Evolutionary conservation across 2,888 invertebrate species (phyloP).

Genomic region (Microplitis deprimator): DNA sequence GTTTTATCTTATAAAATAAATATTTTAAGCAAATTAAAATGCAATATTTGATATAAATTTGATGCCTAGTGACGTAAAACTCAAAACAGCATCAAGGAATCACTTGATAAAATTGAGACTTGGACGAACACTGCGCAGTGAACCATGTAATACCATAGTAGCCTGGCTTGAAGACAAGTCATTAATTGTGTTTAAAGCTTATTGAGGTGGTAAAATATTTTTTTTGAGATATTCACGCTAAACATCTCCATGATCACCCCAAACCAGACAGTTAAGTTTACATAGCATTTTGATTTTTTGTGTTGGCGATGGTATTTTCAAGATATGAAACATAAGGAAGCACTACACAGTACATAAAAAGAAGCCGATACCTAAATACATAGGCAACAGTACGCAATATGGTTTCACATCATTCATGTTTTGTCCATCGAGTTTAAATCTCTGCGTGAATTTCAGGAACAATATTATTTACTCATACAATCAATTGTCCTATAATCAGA

Average conservation of each 20-base stretch:
- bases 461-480: constrained; percentile 90
- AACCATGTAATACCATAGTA: constrained; percentile 78
- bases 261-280: constrained; percentile 82
- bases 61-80: constrained; percentile 83
- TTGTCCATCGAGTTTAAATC: constrained; percentile 78
- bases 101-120: constrained; percentile 87
- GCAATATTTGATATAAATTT: constrained; percentile 93
- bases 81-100: constrained; percentile 90
- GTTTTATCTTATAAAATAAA: not conserved
- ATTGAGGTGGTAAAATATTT: constrained; percentile 86
- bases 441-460: constrained; percentile 92
- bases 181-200: constrained; percentile 88
- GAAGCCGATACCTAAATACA: constrained; percentile 83
- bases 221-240: constrained; percentile 87
- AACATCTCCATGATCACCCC: constrained; percentile 69
- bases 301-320: constrained; percentile 88
- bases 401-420: constrained; percentile 86
- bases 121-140: constrained; percentile 78
- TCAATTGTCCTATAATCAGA: constrained; percentile 78
- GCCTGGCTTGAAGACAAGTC: constrained; percentile 80
- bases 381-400: constrained; percentile 79
- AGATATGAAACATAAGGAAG: constrained; percentile 90
- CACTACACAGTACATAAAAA: constrained; percentile 81
- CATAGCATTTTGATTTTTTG: constrained; percentile 85
- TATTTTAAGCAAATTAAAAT: constrained; percentile 80